Evolutionary conservation across 1,140 invertebrate genomes (phyloP).

Genomic region (Trichonephila clavata): DNA sequence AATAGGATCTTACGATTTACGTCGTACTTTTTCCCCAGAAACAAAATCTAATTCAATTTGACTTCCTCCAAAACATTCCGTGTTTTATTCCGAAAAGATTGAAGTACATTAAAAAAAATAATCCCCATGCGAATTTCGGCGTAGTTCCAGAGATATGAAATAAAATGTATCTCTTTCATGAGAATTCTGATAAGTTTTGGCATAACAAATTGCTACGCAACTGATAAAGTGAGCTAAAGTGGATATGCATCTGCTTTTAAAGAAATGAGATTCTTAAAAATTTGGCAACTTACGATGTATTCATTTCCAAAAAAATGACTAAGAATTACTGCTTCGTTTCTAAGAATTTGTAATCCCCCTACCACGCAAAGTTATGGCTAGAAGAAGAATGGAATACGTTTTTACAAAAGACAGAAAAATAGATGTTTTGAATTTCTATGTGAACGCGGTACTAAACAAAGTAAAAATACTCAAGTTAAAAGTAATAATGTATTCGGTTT

Average conservation of each 20-base stretch:
- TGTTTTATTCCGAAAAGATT: neutral
- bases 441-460: too few species aligned
- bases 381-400: too few species aligned
- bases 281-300: neutral
- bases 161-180: neutral
- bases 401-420: too few species aligned
- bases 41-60: conserved; percentile 12
- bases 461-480: too few species aligned
- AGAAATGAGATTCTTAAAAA: conserved; percentile 22
- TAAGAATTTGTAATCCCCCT: neutral
- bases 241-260: neutral
- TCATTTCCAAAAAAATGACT: neutral
- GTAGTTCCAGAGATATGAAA: neutral
- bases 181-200: neutral
- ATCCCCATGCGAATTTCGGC: neutral
- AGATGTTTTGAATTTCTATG: too few species aligned
- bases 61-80: neutral
- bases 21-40: neutral
- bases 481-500: too few species aligned
- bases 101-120: neutral
- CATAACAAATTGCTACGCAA: neutral
- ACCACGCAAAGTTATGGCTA: too few species aligned
- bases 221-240: neutral
- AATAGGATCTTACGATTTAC: neutral
- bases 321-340: neutral